A percentile compares a stretch with the other conserved stretches of the same genome.
Conservation (phyloP, 2,888 invertebrate genomes). For the Ommatoiulus sabulosus region DNA sequence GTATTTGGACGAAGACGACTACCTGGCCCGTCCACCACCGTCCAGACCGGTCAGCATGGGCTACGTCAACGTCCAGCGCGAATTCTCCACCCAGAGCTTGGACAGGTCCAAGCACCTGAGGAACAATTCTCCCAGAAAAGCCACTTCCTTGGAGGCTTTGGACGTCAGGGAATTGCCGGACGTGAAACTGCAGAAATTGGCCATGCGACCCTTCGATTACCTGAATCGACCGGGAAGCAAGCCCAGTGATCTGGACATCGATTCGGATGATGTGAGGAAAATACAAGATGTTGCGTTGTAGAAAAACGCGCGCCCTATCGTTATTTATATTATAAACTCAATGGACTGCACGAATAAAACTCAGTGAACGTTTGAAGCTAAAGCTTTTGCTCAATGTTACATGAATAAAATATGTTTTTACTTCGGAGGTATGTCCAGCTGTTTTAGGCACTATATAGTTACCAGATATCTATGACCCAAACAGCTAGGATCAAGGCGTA, state of each 20-base stretch:
- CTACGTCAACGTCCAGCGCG: constrained; percentile 59
- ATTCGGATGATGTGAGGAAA: constrained; percentile 57
- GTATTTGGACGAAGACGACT: constrained; percentile 60
- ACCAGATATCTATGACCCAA: too few relatives aligned
- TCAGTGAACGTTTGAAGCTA: neutral
- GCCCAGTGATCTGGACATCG: constrained; percentile 58
- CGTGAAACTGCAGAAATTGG: constrained; percentile 59
- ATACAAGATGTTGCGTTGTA: constrained; percentile 59
- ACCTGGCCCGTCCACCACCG: constrained; percentile 64
- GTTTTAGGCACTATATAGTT: too few relatives aligned
- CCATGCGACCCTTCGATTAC: constrained; percentile 60
- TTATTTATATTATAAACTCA: neutral
- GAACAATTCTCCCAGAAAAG: constrained; percentile 53
- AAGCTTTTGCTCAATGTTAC: neutral
- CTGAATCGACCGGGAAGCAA: constrained; percentile 59
- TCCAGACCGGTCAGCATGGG: constrained; percentile 59
- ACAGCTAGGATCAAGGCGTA: too few relatives aligned
- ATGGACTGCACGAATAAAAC: neutral
- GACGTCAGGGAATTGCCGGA: constrained; percentile 58
- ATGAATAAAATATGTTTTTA: too few relatives aligned
- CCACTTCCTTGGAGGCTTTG: constrained; percentile 59
- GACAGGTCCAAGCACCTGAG: constrained; percentile 57
- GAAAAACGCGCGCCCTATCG: constrained; percentile 27
- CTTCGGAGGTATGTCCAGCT: too few relatives aligned
- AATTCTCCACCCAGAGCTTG: constrained; percentile 59